phyloP scores from a whole-genome alignment of 64 coral and sea anemone genomes.

The Platygyra sinensis region DNA sequence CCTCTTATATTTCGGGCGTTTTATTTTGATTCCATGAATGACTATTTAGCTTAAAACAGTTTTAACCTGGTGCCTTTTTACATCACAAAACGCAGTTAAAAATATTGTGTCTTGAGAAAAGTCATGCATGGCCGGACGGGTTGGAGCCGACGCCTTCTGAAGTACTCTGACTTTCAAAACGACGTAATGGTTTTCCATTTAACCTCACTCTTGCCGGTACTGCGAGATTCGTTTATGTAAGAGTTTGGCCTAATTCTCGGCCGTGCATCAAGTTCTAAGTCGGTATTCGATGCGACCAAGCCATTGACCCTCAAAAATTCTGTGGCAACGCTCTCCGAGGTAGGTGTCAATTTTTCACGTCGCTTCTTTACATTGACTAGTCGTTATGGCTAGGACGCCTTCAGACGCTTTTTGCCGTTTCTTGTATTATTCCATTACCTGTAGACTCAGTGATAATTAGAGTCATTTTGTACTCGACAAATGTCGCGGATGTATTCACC shows the following conservation, averaged over 20 bases:
- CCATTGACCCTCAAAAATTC: background rate
- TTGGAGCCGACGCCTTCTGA: background rate
- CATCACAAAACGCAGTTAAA: background rate
- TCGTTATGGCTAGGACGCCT: too few species aligned
- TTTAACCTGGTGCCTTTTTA: background rate
- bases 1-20: background rate
- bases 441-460: too few species aligned
- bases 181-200: background rate
- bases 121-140: background rate
- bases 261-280: background rate
- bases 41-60: too few species aligned
- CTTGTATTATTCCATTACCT: too few species aligned
- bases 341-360: background rate
- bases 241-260: background rate
- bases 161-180: too few species aligned
- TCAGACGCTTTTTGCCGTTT: too few species aligned
- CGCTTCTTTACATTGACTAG: too few species aligned
- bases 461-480: too few species aligned
- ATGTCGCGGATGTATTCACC: too few species aligned
- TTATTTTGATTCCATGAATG: background rate
- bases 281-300: background rate
- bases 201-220: background rate
- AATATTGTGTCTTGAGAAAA: conserved; percentile 7
- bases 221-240: background rate
- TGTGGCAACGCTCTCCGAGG: background rate